Conservation (phyloP, 2,888 invertebrate genomes). For the Xiphydria camelus region DNA sequence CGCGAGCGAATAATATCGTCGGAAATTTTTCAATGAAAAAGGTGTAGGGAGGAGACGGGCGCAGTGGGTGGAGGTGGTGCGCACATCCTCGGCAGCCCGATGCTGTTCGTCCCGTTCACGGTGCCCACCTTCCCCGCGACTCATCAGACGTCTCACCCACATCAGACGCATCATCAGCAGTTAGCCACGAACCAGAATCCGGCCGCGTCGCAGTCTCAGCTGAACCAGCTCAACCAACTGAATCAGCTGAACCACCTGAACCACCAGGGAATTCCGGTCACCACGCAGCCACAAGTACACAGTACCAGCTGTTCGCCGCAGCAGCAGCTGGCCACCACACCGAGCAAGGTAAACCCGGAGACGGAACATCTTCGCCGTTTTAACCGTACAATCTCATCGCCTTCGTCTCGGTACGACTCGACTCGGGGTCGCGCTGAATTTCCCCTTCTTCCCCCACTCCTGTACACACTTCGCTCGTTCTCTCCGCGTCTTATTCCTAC, state of each 20-base stretch:
- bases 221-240: conserved; percentile 48
- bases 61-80: conserved; percentile 58
- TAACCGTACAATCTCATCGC: too few species aligned
- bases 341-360: conserved; percentile 48
- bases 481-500: not conserved
- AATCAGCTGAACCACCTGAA: conserved; percentile 26
- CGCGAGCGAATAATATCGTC: conserved; percentile 2
- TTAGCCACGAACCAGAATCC: conserved; percentile 45
- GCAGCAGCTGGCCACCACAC: conserved; percentile 51
- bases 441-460: conserved; percentile 5
- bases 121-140: conserved; percentile 56
- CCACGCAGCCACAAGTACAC: conserved; percentile 45
- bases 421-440: conserved; percentile 14
- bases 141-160: conserved; percentile 50
- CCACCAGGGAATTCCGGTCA: conserved; percentile 34
- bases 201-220: conserved; percentile 40
- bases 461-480: not conserved
- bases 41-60: conserved; percentile 59
- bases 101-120: conserved; percentile 58
- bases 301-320: conserved; percentile 56
- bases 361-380: too few species aligned
- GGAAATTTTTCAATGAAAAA: conserved; percentile 20
- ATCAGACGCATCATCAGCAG: conserved; percentile 51
- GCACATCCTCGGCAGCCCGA: conserved; percentile 58
- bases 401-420: too few species aligned